phyloP scores from a whole-genome alignment of 2,888 invertebrate species.

The Dryococelus australis region DNA sequence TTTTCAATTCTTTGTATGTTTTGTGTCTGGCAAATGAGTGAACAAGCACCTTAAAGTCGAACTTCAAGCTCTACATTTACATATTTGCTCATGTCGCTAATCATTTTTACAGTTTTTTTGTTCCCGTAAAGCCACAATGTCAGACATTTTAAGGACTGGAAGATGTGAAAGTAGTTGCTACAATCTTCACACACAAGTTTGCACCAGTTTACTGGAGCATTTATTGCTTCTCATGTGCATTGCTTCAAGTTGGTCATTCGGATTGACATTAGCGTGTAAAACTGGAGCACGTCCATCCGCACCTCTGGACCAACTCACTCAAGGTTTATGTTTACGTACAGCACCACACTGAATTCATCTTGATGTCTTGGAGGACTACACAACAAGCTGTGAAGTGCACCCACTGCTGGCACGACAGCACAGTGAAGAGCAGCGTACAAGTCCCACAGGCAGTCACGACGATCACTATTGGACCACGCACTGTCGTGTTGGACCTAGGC shows the following conservation, averaged over 20 bases:
- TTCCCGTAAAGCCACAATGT: neutral
- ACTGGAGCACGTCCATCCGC: neutral
- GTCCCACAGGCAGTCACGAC: no score
- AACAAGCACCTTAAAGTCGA: neutral
- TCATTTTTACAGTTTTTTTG: neutral
- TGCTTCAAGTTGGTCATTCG: neutral
- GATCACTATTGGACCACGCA: neutral
- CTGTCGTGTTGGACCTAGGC: constrained; percentile 59
- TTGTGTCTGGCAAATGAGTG: neutral
- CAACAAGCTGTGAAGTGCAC: no score
- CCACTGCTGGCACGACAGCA: no score
- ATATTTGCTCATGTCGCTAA: constrained; percentile 9
- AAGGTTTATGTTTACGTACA: neutral
- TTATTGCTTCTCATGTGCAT: neutral
- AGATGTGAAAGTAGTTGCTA: neutral
- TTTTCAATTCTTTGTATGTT: no score
- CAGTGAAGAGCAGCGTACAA: no score
- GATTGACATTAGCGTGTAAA: neutral
- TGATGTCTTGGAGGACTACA: neutral
- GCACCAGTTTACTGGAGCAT: neutral
- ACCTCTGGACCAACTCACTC: neutral
- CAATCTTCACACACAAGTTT: neutral
- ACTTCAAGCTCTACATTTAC: neutral
- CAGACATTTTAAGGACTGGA: neutral
- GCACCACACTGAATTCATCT: neutral